Base-by-base conservation (phyloP, 2,888 invertebrate genomes). In the Noctua janthe region DNA sequence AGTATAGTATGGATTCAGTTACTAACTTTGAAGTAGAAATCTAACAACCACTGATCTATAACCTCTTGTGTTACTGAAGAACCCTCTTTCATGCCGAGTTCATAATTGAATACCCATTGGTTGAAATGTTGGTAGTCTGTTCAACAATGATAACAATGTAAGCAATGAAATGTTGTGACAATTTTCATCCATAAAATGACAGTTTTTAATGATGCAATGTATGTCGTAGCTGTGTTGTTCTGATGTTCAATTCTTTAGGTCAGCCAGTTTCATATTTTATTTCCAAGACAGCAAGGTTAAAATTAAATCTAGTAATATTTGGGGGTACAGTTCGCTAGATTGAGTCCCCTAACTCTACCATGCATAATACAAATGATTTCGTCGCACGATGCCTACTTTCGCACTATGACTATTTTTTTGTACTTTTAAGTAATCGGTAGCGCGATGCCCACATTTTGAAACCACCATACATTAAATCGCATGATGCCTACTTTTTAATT, bases 111-210 rank as follows among this genome's bases (percentile, higher is more conserved):
- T 66, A 56, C n/a, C 47, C 29, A 67, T 39, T 80, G 8, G 39
- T 66, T 82, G 17, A 43, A 74, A 59, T 83, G 20, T 43, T 59
- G 39, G 15, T 49, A 62, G 43, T 51, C 51, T 51, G 71, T 71
- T 71, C 81, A 35, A 20, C 23, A 79, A 29, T 13, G 39, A 81
- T 81, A 78, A 59, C 29, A 81, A 62, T 62, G n/a, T 71, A 29
- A 13, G 29, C 49, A 35, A 29, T 62, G 39, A 35, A 80, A 43
- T n/a, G 8, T 23, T 29, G 17, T 49, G 71, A 39, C 17, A 23
- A n/a, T 59, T 54, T n/a, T 49, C 23, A 78, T 81, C 20, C 39
- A 3, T 39, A 20, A 62, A 35, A n/a, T 20, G 35, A 49, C 35
- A 39, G 15, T 49, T 47, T 76, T 62, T 35, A 77, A 59, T 47